Evolutionary conservation across 2,797 vertebrate species (phyloP).

Genomic region (Hyperoplus immaculatus): DNA sequence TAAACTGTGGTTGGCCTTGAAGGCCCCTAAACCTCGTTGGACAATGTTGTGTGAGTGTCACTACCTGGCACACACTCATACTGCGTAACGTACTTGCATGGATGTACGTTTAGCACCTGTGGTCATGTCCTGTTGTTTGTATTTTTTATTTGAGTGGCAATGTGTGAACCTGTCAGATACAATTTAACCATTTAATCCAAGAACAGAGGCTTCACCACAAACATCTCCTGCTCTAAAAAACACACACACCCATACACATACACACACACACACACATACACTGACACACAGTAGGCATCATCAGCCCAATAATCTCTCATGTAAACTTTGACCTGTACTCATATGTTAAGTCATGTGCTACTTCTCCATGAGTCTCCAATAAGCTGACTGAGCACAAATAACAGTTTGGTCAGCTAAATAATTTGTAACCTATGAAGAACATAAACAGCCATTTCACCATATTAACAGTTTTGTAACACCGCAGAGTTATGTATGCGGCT

Average conservation of each 20-base stretch:
- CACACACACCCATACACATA: neutral
- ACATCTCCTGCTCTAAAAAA: neutral
- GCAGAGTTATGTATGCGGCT: neutral
- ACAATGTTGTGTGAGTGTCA: slow-evolving; percentile 8
- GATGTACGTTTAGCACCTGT: neutral
- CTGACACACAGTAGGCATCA: neutral
- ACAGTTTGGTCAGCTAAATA: slow-evolving; percentile 50
- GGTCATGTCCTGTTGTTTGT: neutral
- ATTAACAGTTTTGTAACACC: neutral
- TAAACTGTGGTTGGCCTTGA: slow-evolving; percentile 17
- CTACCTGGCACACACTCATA: neutral
- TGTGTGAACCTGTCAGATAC: neutral
- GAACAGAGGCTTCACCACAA: neutral
- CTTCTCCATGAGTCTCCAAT: slow-evolving; percentile 10
- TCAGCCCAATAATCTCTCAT: neutral
- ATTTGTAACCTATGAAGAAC: slow-evolving; percentile 45
- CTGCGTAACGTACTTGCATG: neutral
- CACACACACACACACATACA: neutral
- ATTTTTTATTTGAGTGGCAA: neutral
- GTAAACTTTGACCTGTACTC: slow-evolving; percentile 48
- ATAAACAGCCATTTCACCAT: neutral
- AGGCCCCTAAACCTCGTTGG: neutral
- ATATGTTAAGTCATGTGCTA: slow-evolving; percentile 48
- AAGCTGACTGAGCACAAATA: slow-evolving; percentile 36
- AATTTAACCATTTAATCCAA: neutral